phyloP scores from a whole-genome alignment of 2,888 invertebrate genomes.

The Ptychoptera albimana region DNA sequence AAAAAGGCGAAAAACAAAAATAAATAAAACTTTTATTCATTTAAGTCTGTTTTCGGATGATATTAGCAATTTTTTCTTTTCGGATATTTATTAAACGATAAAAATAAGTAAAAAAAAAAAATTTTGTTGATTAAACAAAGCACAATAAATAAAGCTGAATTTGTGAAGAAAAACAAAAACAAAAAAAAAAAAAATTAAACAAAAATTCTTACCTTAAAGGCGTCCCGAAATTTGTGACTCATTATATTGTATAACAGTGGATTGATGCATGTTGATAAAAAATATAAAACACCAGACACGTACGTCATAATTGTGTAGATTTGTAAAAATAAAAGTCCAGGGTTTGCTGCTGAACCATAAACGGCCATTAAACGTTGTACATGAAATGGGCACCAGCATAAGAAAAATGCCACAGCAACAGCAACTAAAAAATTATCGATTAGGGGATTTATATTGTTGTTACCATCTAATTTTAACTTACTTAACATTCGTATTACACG shows the following conservation, averaged over 20 bases:
- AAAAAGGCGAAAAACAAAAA: too few relatives aligned
- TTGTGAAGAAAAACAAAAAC: too few relatives aligned
- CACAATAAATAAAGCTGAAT: too few relatives aligned
- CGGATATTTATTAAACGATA: too few relatives aligned
- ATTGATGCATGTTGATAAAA: slow-evolving; percentile 51
- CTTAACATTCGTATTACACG: slow-evolving; percentile 67
- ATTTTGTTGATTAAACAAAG: too few relatives aligned
- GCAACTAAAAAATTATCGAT: slow-evolving; percentile 44
- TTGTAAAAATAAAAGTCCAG: slow-evolving; percentile 31
- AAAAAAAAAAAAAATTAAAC: neutral
- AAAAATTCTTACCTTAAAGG: slow-evolving; percentile 39
- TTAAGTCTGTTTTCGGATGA: too few relatives aligned
- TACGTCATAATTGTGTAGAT: slow-evolving; percentile 47
- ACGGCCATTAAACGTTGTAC: slow-evolving; percentile 74
- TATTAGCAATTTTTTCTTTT: too few relatives aligned
- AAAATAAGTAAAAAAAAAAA: too few relatives aligned
- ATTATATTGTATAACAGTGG: slow-evolving; percentile 53
- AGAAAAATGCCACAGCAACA: slow-evolving; percentile 66
- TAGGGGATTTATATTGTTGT: too few relatives aligned
- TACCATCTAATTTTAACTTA: slow-evolving; percentile 19
- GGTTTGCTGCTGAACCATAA: slow-evolving; percentile 35
- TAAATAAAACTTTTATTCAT: too few relatives aligned
- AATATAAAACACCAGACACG: slow-evolving; percentile 48
- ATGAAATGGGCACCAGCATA: slow-evolving; percentile 88
- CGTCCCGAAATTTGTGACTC: slow-evolving; percentile 53